Base-by-base conservation (phyloP, 1,140 invertebrate genomes). In the Schlechtendalia chinensis region DNA sequence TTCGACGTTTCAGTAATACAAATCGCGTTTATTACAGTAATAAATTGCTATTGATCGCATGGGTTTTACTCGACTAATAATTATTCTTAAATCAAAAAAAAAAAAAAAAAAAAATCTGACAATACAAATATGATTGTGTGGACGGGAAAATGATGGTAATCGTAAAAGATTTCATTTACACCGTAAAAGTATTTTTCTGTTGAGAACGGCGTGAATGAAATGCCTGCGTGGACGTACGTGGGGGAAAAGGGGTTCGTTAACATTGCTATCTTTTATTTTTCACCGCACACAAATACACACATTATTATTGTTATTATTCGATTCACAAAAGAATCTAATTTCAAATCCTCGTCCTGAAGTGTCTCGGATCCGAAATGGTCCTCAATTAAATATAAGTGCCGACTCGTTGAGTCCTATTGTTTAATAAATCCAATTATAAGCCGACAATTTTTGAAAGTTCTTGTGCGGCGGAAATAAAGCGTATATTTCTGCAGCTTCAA, bases 401-500 rank as follows among this genome's bases (percentile, higher is more conserved):
- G 24, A 53, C 24, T 71, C 24, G 22, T 53, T 45, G 24, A 53
- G 22, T 19, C 17, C 67, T 53, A 71, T 71, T 71, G 67, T 71
- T 71, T 71, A 50, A 71, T 71, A 53, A 71, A 71, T 71, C 67
- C 47, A 71, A 71, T 71, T 71, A 71, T 53, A 53, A 71, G 17
- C 67, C 45, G 67, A 71, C 65, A 71, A 71, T 22, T 71, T 71
- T 71, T 39, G 67, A 53, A 29, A n/a, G 24, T 8, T 19, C 47
- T 53, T 8, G 65, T 6, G n/a, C 39, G 6, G 16, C n/a, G 12
- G 45, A 69, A 69, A 47, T 69, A 50, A 12, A 45, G 16, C 45
- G 16, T 47, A 47, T 47, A 17, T 22, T 39, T 39, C 32, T 45
- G 2, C 5, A 14, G 8, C 5, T 45, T 16, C 14, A 45, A 14